A percentile compares a stretch with the other conserved stretches of the same genome.
These are phyloP conservation scores for Aphrophora alni DNA, from an alignment of 2,888 invertebrate species.

Conservation along the genomic window DNA sequence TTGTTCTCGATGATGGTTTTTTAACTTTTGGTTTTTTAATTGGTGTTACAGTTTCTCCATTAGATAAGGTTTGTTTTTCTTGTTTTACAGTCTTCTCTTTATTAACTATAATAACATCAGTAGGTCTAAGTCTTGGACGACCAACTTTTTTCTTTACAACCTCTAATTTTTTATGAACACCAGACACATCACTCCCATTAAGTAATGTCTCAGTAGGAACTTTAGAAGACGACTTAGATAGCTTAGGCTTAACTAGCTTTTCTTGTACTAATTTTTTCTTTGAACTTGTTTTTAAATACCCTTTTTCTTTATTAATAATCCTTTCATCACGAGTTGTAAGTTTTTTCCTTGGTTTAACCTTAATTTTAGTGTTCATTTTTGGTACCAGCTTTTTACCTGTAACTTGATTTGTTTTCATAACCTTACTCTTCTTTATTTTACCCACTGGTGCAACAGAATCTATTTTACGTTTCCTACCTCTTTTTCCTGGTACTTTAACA, in stretches of 20 bases:
- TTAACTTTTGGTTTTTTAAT: conserved; percentile 60
- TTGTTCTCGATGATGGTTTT: conserved; percentile 54
- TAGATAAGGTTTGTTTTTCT: background rate
- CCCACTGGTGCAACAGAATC: conserved; percentile 44
- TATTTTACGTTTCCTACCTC: background rate
- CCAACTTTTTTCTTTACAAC: background rate
- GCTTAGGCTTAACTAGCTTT: background rate
- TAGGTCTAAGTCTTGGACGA: background rate
- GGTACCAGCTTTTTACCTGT: background rate
- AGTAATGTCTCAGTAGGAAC: background rate
- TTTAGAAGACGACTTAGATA: background rate
- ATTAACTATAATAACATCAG: conserved; percentile 15
- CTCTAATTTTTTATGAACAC: background rate
- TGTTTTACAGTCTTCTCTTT: conserved; percentile 16
- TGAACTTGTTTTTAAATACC: background rate
- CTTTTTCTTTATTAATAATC: background rate
- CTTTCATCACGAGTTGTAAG: background rate
- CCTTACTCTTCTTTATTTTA: conserved; percentile 47
- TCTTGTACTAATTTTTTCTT: background rate
- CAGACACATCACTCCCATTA: background rate
- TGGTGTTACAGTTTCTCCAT: background rate
- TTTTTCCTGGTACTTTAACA: background rate
- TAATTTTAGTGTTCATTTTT: background rate
- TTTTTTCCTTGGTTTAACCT: background rate
- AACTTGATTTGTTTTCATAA: conserved; percentile 44